These are phyloP conservation scores for Drosophila meridionalis DNA, from an alignment of 2,888 invertebrate species.

Conservation along the genomic window DNA sequence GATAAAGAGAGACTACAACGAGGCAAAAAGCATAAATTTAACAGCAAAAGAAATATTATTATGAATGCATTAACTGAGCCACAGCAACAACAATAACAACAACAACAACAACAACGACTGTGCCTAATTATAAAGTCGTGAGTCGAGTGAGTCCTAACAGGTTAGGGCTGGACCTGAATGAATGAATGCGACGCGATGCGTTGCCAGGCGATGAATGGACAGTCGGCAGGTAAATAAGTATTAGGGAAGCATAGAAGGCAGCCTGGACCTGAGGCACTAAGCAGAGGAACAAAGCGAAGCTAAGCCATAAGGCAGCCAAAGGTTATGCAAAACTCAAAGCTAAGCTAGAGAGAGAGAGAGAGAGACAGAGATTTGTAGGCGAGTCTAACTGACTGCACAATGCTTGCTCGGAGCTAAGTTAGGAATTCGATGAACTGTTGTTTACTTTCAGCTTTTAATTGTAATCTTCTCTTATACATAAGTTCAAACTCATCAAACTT, in stretches of 20 bases:
- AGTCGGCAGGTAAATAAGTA: constrained; percentile 23
- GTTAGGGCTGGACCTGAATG: constrained; percentile 66
- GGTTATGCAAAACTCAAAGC: constrained; percentile 73
- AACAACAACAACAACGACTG: constrained; percentile 51
- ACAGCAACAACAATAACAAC: constrained; percentile 35
- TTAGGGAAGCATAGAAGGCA: constrained; percentile 1
- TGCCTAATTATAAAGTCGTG: constrained; percentile 82
- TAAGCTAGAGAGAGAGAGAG: background rate
- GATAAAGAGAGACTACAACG: constrained; percentile 43
- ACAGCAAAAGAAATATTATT: constrained; percentile 83
- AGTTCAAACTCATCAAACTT: too few relatives aligned
- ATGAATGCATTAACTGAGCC: constrained; percentile 82
- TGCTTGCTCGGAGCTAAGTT: background rate
- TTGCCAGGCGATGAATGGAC: constrained; percentile 51
- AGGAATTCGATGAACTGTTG: background rate
- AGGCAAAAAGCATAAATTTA: constrained; percentile 79
- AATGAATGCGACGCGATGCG: constrained; percentile 53
- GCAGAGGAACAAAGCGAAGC: constrained; percentile 6
- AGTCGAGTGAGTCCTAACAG: constrained; percentile 67
- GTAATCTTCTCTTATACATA: background rate
- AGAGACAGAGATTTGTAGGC: background rate
- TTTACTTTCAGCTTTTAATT: too few relatives aligned
- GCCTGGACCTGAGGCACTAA: constrained; percentile 4
- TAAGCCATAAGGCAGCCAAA: constrained; percentile 41
- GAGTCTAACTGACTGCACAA: background rate